A percentile compares a stretch with the other conserved stretches of the same genome.
phyloP scores from a whole-genome alignment of 2,888 invertebrate species.

The Eustalomyia histrio region DNA sequence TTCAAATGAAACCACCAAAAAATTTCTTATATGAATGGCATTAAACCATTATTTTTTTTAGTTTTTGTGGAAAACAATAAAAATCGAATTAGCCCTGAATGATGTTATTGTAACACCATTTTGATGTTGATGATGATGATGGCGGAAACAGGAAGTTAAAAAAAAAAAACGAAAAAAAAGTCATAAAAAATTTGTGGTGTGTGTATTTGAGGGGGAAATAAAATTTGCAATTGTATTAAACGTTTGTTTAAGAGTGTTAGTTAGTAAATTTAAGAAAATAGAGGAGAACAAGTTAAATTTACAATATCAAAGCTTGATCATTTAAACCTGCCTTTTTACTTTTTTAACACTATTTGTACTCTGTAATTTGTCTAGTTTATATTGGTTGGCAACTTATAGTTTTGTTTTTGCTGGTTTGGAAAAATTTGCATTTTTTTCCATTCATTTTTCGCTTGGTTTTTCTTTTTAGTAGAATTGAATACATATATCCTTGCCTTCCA shows the following conservation, averaged over 20 bases:
- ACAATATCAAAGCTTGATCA: neutral
- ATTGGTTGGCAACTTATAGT: slow-evolving; percentile 25
- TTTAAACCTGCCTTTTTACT: neutral
- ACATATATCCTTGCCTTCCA: neutral
- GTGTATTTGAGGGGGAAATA: neutral
- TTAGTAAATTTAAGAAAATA: neutral
- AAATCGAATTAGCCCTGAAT: slow-evolving; percentile 52
- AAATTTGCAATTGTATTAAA: neutral
- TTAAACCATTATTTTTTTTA: neutral
- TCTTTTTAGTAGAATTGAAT: neutral
- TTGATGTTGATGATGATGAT: slow-evolving; percentile 35
- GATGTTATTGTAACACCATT: slow-evolving; percentile 35
- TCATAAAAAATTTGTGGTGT: neutral
- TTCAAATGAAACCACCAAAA: too few relatives aligned
- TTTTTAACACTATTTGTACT: slow-evolving; percentile 33
- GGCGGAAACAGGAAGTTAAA: slow-evolving; percentile 35
- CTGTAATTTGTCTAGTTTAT: slow-evolving; percentile 33
- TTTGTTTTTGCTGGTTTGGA: neutral
- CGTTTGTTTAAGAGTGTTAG: neutral
- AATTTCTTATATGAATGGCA: neutral
- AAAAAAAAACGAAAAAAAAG: neutral
- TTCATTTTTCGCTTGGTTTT: neutral
- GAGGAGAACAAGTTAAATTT: neutral
- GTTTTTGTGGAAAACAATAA: slow-evolving; percentile 40
- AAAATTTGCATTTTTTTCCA: slow-evolving; percentile 21